Percentiles rank a stretch among this genome's conserved stretches.
Evolutionary conservation across 2,797 vertebrate species (phyloP).

Genomic region (Carduelis carduelis): DNA sequence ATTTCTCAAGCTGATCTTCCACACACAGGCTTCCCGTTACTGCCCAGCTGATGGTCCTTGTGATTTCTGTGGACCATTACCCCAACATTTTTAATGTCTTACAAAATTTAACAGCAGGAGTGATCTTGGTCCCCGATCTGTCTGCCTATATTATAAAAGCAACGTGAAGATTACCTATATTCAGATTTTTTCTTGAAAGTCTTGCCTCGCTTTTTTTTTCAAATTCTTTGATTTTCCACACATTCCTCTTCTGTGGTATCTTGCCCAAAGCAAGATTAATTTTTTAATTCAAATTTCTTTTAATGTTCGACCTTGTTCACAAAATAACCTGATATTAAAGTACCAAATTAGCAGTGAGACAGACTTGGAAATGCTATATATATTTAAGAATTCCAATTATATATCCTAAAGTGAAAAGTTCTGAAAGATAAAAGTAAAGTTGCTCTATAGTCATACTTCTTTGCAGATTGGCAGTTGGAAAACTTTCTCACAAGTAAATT

Average conservation of each 20-base stretch:
- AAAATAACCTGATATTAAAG: neutral
- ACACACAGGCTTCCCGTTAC: neutral
- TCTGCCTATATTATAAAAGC: neutral
- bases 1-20: neutral
- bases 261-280: conserved; percentile 11
- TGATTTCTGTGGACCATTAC: neutral
- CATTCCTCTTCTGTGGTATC: neutral
- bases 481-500: neutral
- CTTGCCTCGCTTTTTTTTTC: neutral
- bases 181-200: neutral
- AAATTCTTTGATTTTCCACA: conserved; percentile 8
- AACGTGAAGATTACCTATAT: neutral
- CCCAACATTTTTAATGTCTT: neutral
- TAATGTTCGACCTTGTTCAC: conserved; percentile 14
- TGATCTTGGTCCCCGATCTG: neutral
- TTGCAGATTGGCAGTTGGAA: neutral
- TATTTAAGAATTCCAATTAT: neutral
- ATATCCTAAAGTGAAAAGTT: neutral
- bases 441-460: neutral
- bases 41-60: neutral
- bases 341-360: neutral
- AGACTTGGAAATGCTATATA: neutral
- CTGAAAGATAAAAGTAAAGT: neutral
- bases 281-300: conserved; percentile 34
- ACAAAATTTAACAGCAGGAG: neutral